phyloP scores from a whole-genome alignment of 2,888 invertebrate species.

The Oscheius myriophilus region DNA sequence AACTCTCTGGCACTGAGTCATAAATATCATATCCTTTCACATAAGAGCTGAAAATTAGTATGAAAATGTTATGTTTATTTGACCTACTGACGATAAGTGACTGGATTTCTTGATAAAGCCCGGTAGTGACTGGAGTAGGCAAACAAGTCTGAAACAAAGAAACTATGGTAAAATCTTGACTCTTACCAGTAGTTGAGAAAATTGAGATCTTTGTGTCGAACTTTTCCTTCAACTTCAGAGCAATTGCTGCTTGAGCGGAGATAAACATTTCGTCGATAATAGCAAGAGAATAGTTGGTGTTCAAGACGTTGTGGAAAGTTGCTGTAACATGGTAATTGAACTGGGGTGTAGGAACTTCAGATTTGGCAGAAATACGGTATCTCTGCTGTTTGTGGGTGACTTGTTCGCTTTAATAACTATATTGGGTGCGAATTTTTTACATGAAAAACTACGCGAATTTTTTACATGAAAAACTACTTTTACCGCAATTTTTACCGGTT shows the following conservation, averaged over 20 bases:
- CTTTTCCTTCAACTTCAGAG: conserved; percentile 36
- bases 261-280: conserved; percentile 45
- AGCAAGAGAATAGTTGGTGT: conserved; percentile 36
- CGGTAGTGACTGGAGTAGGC: conserved; percentile 7
- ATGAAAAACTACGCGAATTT: too few species aligned
- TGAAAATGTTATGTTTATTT: neutral
- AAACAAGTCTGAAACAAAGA: conserved; percentile 22
- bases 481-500: too few species aligned
- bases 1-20: conserved; percentile 3
- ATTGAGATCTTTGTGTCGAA: conserved; percentile 39
- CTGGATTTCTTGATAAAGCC: conserved; percentile 22
- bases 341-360: too few species aligned
- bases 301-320: conserved; percentile 27
- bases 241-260: conserved; percentile 39
- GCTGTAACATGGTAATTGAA: too few species aligned
- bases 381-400: too few species aligned
- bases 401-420: too few species aligned
- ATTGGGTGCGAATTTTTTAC: too few species aligned
- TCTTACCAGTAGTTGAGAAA: conserved; percentile 44
- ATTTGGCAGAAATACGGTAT: too few species aligned
- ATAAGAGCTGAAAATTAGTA: conserved; percentile 4
- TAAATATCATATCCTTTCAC: conserved; percentile 16
- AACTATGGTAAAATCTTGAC: neutral
- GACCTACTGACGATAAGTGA: conserved; percentile 19
- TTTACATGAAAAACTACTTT: too few species aligned